Evolutionary conservation across 2,797 vertebrate genomes (phyloP).

Genomic region (Eremophila alpestris): DNA sequence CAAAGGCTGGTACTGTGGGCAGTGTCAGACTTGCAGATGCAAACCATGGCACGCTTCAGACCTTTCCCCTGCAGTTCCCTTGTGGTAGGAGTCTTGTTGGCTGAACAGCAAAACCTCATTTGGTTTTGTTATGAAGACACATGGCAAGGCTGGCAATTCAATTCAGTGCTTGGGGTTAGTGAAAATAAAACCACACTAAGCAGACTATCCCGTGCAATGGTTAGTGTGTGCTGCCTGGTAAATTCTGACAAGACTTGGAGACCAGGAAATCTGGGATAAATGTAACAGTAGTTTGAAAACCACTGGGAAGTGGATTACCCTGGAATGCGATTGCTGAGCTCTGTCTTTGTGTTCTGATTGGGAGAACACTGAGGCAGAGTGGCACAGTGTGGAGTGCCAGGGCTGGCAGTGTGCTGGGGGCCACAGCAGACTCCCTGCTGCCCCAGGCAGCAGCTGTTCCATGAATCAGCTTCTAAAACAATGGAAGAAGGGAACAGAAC

Average conservation of each 20-base stretch:
- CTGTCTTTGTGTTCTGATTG: not conserved
- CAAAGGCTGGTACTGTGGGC: not conserved
- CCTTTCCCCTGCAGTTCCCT: not conserved
- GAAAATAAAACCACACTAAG: not conserved
- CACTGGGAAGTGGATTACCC: not conserved
- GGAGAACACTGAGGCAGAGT: not conserved
- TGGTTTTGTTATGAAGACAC: not conserved
- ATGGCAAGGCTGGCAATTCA: not conserved
- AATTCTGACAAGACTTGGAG: not conserved
- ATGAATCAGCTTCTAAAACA: not conserved
- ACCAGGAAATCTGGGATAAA: not conserved
- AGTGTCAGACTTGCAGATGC: not conserved
- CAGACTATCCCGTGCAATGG: not conserved
- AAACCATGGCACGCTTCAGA: not conserved
- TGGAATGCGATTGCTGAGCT: not conserved
- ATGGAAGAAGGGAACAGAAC: not conserved
- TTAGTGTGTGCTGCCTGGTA: not conserved
- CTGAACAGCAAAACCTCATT: not conserved
- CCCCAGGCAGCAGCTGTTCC: constrained; percentile 24
- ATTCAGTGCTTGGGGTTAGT: not conserved
- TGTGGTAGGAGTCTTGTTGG: not conserved
- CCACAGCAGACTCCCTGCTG: not conserved
- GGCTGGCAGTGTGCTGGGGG: not conserved
- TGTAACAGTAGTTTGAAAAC: not conserved
- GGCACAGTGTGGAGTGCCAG: not conserved